Evolutionary conservation across 2,113 vertebrate species (phyloP).

Genomic region (Monarcha castaneiventris): DNA sequence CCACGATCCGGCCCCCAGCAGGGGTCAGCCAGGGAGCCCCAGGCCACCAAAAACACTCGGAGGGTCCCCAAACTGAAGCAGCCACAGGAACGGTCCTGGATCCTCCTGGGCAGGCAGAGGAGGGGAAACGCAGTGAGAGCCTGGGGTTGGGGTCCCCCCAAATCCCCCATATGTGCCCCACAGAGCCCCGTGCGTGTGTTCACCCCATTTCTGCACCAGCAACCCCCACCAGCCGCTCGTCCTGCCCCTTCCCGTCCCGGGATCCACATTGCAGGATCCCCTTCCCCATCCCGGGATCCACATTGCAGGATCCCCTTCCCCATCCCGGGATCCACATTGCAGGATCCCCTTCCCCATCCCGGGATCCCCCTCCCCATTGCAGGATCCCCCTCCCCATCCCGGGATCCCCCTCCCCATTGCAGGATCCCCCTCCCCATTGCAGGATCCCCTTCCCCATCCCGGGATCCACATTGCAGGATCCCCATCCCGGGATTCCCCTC

Average conservation of each 20-base stretch:
- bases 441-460: too few species aligned
- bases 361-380: neutral
- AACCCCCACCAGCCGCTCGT: rapidly evolving
- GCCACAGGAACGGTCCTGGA: rapidly evolving
- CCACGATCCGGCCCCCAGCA: rapidly evolving
- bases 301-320: too few species aligned
- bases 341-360: rapidly evolving
- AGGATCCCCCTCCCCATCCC: neutral
- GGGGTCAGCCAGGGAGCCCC: neutral
- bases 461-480: rapidly evolving
- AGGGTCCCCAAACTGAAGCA: rapidly evolving
- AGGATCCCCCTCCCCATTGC: too few species aligned
- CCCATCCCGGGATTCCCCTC: too few species aligned
- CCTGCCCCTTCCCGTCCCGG: neutral
- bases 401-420: neutral
- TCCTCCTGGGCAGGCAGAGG: rapidly evolving
- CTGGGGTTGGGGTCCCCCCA: rapidly evolving
- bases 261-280: too few species aligned
- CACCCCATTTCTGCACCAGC: neutral
- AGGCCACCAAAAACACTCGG: rapidly evolving
- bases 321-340: rapidly evolving
- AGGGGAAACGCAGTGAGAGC: rapidly evolving
- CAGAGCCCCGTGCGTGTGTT: rapidly evolving
- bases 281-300: too few species aligned
- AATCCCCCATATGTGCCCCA: rapidly evolving